A percentile compares a stretch with the other conserved stretches of the same genome.
phyloP scores from a whole-genome alignment of 2,888 invertebrate species.

The Nycteola revayana region DNA sequence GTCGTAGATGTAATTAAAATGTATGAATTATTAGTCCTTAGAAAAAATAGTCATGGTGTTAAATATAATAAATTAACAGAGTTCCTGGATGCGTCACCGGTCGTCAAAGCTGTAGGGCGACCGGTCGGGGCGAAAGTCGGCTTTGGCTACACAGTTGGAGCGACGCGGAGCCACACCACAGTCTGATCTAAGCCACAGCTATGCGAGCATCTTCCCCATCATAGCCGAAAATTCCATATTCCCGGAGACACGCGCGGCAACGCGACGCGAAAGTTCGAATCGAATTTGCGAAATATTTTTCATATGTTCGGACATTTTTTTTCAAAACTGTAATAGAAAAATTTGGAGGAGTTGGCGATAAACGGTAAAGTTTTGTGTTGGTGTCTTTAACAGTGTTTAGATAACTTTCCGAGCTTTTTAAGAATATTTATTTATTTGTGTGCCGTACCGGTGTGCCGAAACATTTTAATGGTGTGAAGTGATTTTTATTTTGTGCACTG shows the following conservation, averaged over 20 bases:
- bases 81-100: constrained; percentile 76
- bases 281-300: constrained; percentile 49
- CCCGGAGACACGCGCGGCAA: constrained; percentile 59
- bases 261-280: constrained; percentile 63
- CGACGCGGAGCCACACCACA: constrained; percentile 72
- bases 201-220: constrained; percentile 79
- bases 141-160: constrained; percentile 68
- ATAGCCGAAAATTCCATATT: constrained; percentile 72
- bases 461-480: constrained; percentile 73
- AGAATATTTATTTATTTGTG: constrained; percentile 61
- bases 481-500: constrained; percentile 74
- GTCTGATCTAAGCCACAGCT: constrained; percentile 81
- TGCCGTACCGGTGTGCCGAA: constrained; percentile 64
- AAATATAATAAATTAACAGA: constrained; percentile 61
- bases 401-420: constrained; percentile 65
- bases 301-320: constrained; percentile 38
- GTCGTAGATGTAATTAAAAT: too few relatives aligned
- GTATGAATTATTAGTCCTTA: background rate
- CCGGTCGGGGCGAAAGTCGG: constrained; percentile 81
- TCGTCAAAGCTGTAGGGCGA: constrained; percentile 75
- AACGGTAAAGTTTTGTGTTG: constrained; percentile 77
- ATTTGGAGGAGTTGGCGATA: constrained; percentile 69
- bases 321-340: constrained; percentile 44
- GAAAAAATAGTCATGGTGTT: constrained; percentile 50
- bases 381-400: constrained; percentile 65